A percentile compares a stretch with the other conserved stretches of the same genome.
Evolutionary conservation across 2,888 invertebrate genomes (phyloP).

Genomic region (Drosophila mayaguana): DNA sequence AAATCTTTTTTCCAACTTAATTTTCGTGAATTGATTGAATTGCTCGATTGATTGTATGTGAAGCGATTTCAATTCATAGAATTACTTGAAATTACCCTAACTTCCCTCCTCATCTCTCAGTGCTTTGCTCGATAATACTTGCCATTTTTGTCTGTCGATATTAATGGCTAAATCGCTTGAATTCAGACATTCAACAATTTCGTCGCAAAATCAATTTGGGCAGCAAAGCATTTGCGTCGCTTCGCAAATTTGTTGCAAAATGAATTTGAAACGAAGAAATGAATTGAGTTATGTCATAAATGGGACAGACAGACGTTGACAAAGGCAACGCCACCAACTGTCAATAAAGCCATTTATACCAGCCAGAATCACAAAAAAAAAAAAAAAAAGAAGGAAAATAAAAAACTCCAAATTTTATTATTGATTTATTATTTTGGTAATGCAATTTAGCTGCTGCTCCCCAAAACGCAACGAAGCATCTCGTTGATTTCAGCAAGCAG

Average conservation of each 20-base stretch:
- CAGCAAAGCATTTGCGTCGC: conserved; percentile 23
- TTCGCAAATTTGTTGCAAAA: conserved; percentile 44
- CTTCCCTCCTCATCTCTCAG: background rate
- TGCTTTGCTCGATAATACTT: conserved; percentile 20
- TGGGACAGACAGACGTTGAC: conserved; percentile 37
- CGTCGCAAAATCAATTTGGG: conserved; percentile 59
- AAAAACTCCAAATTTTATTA: conserved; percentile 38
- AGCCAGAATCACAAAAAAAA: conserved; percentile 36
- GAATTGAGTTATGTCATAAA: conserved; percentile 73
- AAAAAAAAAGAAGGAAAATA: background rate
- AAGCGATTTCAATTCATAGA: background rate
- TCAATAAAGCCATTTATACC: conserved; percentile 68
- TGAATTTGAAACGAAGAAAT: conserved; percentile 58
- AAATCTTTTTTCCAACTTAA: background rate
- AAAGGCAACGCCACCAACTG: conserved; percentile 36
- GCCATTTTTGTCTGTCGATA: conserved; percentile 38
- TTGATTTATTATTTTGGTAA: conserved; percentile 78
- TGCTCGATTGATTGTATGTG: background rate
- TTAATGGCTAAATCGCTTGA: conserved; percentile 55
- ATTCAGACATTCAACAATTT: conserved; percentile 47
- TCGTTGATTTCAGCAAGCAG: conserved; percentile 6
- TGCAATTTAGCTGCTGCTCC: conserved; percentile 57
- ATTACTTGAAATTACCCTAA: conserved; percentile 6
- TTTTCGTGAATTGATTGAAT: too few species aligned
- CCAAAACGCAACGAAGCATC: conserved; percentile 2